phyloP scores from a whole-genome alignment of 2,113 vertebrate genomes.

The Plectropomus leopardus region DNA sequence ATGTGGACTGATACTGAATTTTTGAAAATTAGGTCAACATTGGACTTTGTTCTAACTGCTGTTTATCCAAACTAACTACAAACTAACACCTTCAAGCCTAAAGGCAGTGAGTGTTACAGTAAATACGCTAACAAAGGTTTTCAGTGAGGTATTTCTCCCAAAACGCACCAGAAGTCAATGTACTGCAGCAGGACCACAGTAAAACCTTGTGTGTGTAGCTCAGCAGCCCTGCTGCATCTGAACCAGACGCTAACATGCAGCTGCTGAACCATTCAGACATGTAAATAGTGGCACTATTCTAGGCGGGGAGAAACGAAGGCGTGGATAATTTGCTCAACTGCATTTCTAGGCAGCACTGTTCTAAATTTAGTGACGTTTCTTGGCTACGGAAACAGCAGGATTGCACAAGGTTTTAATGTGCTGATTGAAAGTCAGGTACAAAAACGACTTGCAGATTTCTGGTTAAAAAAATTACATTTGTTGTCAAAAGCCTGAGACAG shows the following conservation, averaged over 20 bases:
- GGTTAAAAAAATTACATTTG: conserved; percentile 11
- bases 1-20: background rate
- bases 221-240: conserved; percentile 19
- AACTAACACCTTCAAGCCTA: background rate
- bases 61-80: conserved; percentile 7
- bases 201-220: conserved; percentile 6
- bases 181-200: conserved; percentile 6
- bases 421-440: conserved; percentile 22
- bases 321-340: conserved; percentile 43
- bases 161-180: background rate
- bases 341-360: conserved; percentile 44
- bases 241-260: conserved; percentile 34
- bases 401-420: conserved; percentile 14
- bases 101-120: background rate
- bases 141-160: background rate
- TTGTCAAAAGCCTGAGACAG: conserved; percentile 10
- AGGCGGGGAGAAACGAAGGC: conserved; percentile 17
- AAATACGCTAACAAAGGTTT: background rate
- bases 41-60: conserved; percentile 7
- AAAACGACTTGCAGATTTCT: conserved; percentile 17
- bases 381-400: conserved; percentile 20
- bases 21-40: background rate
- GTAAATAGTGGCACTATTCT: conserved; percentile 63
- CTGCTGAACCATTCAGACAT: conserved; percentile 52
- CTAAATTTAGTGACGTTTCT: conserved; percentile 42